phyloP scores from a whole-genome alignment of 2,888 invertebrate genomes.

The Lottia gigantea region DNA sequence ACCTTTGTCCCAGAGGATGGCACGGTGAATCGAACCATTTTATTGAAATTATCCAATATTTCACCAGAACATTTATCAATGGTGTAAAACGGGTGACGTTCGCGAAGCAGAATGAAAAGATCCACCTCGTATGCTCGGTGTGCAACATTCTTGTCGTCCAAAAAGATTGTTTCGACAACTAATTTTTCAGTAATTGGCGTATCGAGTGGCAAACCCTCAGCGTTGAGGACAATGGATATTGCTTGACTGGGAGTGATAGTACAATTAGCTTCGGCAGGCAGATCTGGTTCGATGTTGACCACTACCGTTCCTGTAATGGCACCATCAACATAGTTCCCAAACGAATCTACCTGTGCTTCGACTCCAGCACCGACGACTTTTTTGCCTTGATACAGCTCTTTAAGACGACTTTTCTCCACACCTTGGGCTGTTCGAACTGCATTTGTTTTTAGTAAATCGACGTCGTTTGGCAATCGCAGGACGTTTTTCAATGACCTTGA shows the following conservation, averaged over 20 bases:
- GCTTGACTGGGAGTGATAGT: background rate
- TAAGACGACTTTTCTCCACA: slow-evolving; percentile 8
- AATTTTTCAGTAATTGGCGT: background rate
- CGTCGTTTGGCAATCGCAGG: background rate
- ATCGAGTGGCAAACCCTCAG: background rate
- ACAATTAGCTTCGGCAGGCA: background rate
- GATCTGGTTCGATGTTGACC: background rate
- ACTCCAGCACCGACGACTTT: slow-evolving; percentile 24
- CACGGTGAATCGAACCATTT: background rate
- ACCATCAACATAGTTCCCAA: slow-evolving; percentile 7
- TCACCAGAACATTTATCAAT: slow-evolving; percentile 14
- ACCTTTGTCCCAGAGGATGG: background rate
- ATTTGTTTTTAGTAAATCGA: background rate
- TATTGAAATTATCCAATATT: slow-evolving; percentile 3
- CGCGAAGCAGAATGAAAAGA: background rate
- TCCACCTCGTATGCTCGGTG: slow-evolving; percentile 13
- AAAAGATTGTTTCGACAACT: background rate
- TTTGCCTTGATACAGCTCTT: slow-evolving; percentile 22
- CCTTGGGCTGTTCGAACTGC: slow-evolving; percentile 24
- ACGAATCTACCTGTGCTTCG: slow-evolving; percentile 16
- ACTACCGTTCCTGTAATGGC: background rate
- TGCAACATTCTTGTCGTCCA: slow-evolving; percentile 14
- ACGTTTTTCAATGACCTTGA: background rate
- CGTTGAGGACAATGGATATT: background rate
- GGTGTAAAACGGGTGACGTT: slow-evolving; percentile 10